Evolutionary conservation across 2,797 vertebrate species (phyloP).

Genomic region (Trematomus bernacchii): DNA sequence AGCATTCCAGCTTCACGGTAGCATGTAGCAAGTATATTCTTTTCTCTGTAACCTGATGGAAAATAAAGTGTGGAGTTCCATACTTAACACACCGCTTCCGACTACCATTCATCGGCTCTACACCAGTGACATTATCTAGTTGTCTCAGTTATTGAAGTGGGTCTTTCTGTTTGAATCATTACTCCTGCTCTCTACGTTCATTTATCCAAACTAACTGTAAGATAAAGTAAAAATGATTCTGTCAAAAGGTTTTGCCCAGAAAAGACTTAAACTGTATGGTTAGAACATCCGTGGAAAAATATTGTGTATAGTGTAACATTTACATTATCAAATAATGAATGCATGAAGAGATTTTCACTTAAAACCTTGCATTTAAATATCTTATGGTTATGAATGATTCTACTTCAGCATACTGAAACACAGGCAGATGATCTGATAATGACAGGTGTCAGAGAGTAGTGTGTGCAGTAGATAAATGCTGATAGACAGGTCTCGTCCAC

Average conservation of each 20-base stretch:
- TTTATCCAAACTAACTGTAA: neutral
- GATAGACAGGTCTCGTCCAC: conserved; percentile 56
- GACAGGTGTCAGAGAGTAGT: conserved; percentile 5
- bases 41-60: too few relatives aligned
- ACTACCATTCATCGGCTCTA: too few relatives aligned
- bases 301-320: neutral
- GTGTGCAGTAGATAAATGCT: conserved; percentile 45
- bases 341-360: neutral
- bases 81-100: too few relatives aligned
- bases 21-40: too few relatives aligned
- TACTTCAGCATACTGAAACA: neutral
- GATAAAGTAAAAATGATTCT: neutral
- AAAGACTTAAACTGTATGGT: neutral
- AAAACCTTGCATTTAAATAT: neutral
- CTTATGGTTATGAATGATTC: neutral
- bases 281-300: neutral
- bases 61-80: too few relatives aligned
- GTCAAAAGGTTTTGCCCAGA: neutral
- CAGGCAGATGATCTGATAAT: neutral
- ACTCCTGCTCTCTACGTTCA: neutral
- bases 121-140: neutral
- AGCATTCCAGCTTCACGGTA: too few relatives aligned
- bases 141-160: conserved; percentile 9
- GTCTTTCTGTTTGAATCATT: conserved; percentile 8
- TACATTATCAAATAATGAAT: neutral